Conservation (phyloP, 2,797 vertebrate genomes). For the Psittacula derbiana region DNA sequence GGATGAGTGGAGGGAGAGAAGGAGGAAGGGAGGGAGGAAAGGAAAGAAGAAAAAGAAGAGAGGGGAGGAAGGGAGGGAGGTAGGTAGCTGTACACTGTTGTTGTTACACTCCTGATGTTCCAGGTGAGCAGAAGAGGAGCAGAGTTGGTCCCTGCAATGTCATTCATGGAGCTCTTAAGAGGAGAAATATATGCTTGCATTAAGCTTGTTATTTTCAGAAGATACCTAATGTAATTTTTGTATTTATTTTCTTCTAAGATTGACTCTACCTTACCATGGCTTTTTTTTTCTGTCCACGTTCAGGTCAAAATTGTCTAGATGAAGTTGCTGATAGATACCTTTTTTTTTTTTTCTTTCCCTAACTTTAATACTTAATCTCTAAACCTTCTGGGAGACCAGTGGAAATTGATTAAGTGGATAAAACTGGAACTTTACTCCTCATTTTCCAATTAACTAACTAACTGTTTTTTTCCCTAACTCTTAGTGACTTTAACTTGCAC, state of each 20-base stretch:
- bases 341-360: not conserved
- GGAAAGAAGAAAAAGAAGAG: not conserved
- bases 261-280: not conserved
- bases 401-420: constrained; percentile 12
- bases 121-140: not conserved
- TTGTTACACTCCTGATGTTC: not conserved
- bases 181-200: not conserved
- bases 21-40: not conserved
- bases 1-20: not conserved
- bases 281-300: not conserved
- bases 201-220: not conserved
- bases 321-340: not conserved
- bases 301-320: not conserved
- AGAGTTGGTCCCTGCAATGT: not conserved
- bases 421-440: not conserved
- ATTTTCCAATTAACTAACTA: not conserved
- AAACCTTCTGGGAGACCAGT: not conserved
- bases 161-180: not conserved
- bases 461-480: not conserved
- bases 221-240: not conserved
- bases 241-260: not conserved
- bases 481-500: not conserved
- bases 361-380: not conserved
- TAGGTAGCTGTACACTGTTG: not conserved
- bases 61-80: not conserved